Percentiles rank a stretch among this genome's conserved stretches.
Conservation (phyloP, 2,113 vertebrate species). For the Corythoichthys intestinalis region DNA sequence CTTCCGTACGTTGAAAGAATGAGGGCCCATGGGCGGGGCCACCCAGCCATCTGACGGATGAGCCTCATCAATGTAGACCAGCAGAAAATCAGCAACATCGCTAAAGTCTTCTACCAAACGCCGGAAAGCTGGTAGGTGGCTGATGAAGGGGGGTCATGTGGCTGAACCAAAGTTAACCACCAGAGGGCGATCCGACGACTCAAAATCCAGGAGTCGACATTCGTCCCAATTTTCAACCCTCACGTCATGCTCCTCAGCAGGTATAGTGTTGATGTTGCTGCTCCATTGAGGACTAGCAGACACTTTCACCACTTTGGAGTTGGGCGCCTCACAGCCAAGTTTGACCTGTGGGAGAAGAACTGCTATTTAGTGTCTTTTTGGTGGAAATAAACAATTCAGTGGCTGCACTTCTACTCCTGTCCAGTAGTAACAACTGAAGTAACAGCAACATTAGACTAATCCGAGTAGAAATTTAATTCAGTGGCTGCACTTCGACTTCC, state of each 20-base stretch:
- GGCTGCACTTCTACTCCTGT: no score
- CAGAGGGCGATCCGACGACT: constrained; percentile 82
- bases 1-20: constrained; percentile 83
- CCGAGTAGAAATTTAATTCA: no score
- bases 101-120: constrained; percentile 93
- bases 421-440: no score
- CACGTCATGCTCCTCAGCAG: constrained; percentile 1
- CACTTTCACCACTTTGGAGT: constrained; percentile 89
- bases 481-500: no score
- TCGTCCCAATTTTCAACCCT: constrained; percentile 44
- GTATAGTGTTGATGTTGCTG: constrained; percentile 49
- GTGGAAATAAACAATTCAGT: no score
- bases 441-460: no score
- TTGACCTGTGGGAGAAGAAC: constrained; percentile 79
- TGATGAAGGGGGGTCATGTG: constrained; percentile 96
- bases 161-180: constrained; percentile 97
- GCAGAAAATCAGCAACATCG: constrained; percentile 89
- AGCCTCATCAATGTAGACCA: constrained; percentile 97
- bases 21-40: constrained; percentile 79
- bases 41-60: constrained; percentile 96
- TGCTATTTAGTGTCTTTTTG: neutral
- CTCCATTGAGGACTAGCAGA: constrained; percentile 41
- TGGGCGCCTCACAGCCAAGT: constrained; percentile 87
- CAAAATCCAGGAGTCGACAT: constrained; percentile 91
- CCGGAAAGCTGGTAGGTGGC: constrained; percentile 89